Evolutionary conservation across 1,140 invertebrate species (phyloP), one percentile per base, ranked within the genome.

Genomic region (Cotesia chilonis): DNA sequence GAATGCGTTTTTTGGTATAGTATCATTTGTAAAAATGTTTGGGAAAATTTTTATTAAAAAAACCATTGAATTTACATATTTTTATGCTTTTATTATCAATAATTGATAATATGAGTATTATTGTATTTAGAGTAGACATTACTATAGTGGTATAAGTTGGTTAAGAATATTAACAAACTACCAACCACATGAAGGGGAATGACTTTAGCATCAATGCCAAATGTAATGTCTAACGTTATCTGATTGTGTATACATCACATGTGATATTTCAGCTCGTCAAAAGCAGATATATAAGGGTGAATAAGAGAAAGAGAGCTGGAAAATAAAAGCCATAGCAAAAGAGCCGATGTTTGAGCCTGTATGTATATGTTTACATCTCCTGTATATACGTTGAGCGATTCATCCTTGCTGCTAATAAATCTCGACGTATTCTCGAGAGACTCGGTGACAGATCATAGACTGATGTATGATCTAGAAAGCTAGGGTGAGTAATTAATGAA

Each of bases 401-500:
- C 28, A 38, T 67, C 66, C 14, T 52, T 35, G 55, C 52, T 52
- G 28, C 54, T 20, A 54, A 68, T 68, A 68, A 68, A 68, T 68
- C 66, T 68, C 66, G 37, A 52, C 38, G 41, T 35, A 36, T 5
- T 55, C 52, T 55, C 51, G n/a, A 6, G 51, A 67, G 20, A 35
- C 14, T 51, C 14, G 12, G 37, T 67, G 65, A 67, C 41, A 67
- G 41, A 51, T 41, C 65, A 67, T 67, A 65, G 37, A 65, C 36
- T 59, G 57, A 59, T 28, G 57, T 59, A 59, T 59, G 57, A 59
- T 59, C 57, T 28, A 59, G 20, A 20, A 55, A n/a, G 17, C 54
- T 6, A 20, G 12, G 54, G 54, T n/a, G 54, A 14, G 17, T 55
- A 55, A n/a, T 14, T 55, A 55, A 20, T n/a, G 57, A 20, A 20